A percentile compares a stretch with the other conserved stretches of the same genome.
Conservation (phyloP, 2,888 invertebrate species). For the Microplitis manilae region DNA sequence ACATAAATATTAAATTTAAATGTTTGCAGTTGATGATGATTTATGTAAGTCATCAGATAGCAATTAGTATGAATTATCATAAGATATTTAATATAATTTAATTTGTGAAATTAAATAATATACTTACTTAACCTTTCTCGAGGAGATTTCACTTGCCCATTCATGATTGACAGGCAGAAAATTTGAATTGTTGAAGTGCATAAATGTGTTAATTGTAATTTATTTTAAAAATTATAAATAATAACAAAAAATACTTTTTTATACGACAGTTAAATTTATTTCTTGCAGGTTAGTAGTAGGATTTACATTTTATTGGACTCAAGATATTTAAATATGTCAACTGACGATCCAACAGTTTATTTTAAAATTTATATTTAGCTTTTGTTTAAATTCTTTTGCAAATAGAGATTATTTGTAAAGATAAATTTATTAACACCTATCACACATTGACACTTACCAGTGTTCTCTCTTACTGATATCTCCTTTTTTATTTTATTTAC, state of each 20-base stretch:
- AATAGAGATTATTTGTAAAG: background rate
- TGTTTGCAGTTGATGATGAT: no score
- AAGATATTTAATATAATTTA: background rate
- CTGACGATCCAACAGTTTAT: background rate
- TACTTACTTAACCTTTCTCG: constrained; percentile 69
- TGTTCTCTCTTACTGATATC: background rate
- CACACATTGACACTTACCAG: background rate
- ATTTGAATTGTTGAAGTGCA: constrained; percentile 31
- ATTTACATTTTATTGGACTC: background rate
- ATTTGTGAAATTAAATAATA: constrained; percentile 19
- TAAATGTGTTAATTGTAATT: constrained; percentile 16
- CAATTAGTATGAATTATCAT: background rate
- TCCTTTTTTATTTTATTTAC: background rate
- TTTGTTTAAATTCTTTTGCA: background rate
- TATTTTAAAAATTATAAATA: background rate
- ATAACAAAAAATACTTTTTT: background rate
- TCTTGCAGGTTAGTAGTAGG: background rate
- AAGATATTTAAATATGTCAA: background rate
- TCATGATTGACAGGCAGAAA: constrained; percentile 56
- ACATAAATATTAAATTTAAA: no score
- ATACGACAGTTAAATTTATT: background rate
- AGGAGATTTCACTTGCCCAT: constrained; percentile 66
- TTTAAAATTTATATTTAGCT: background rate
- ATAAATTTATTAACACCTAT: background rate
- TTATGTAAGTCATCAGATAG: background rate